Conservation (phyloP, 2,113 vertebrate species). For the Recurvirostra avosetta region DNA sequence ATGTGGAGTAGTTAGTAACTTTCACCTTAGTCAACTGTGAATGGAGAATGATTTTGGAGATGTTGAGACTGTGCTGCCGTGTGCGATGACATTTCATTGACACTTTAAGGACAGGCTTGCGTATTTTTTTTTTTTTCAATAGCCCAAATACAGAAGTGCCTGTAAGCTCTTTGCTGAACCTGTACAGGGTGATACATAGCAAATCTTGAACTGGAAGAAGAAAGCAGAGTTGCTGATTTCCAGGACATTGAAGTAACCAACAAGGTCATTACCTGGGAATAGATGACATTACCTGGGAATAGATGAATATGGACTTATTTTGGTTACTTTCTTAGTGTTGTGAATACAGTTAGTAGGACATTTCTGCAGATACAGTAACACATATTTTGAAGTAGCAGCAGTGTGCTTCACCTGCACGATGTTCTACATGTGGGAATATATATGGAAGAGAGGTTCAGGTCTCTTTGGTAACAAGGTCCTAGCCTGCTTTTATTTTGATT, state of each 20-base stretch:
- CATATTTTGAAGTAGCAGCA: neutral
- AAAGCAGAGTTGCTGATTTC: neutral
- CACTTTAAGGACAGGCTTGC: neutral
- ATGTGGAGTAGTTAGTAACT: neutral
- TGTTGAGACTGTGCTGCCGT: neutral
- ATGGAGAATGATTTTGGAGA: neutral
- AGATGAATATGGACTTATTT: neutral
- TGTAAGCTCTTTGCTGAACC: neutral
- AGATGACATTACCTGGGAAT: neutral
- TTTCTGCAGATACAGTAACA: neutral
- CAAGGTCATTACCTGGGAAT: neutral
- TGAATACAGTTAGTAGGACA: neutral
- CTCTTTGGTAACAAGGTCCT: neutral
- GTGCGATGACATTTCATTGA: neutral
- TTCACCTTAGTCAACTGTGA: neutral
- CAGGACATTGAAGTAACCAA: neutral
- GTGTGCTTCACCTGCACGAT: neutral
- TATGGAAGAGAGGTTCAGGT: neutral
- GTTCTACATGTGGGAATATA: neutral
- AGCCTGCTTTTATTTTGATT: slow-evolving; percentile 3
- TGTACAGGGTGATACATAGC: neutral
- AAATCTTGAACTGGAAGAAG: neutral
- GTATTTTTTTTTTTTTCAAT: neutral
- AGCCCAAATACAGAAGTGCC: neutral
- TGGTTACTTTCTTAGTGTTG: neutral